Evolutionary conservation across 2,113 vertebrate species (phyloP), one percentile per base, ranked within the genome.

Genomic region (Coturnix japonica): DNA sequence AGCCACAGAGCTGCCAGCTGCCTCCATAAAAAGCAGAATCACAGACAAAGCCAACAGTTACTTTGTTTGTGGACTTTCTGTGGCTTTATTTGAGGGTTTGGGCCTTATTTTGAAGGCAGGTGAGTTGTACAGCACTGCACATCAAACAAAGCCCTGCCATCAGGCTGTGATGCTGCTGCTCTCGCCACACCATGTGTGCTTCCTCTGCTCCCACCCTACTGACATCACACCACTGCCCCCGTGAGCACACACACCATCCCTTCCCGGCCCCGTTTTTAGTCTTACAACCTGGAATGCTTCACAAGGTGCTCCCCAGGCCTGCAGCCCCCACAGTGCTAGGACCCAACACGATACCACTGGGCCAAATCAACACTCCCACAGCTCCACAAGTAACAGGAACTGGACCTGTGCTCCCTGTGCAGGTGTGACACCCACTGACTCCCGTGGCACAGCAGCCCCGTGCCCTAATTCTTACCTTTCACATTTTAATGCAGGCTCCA

Each of bases 111-210:
- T 11, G 33, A 73, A 69, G 63, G 33, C 9, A 30, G 47, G 57
- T 1, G 1, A 37, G 39, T 43, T 41, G 43, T 56, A 35, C 44
- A 22, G 5, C 2, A 7, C 19, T 19, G 46, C 25, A 51, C 13
- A 30, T 4, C 4, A 43, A 75, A 31, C 0, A 20, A 18, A 70
- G 28, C 39, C 77, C 9, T 3, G 35, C 67, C 41, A 15, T 4
- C 39, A 28, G n/a, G 73, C 59, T 49, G 73, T 9, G 65, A 65
- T 20, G 28, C 3, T 70, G 20, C 60, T 0, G 0, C 73, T 59
- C 54, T 15, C 5, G 0, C 31, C 30, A 30, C 12, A 1, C 14
- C 80, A 33, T 5, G 47, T 53, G 1, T 10, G 59, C 8, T 2
- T 41, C 9, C 51, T 5, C 54, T 7, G 8, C 47, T 72, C 33